Conservation (phyloP, 2,797 vertebrate genomes). For the Lepus oiostolus region DNA sequence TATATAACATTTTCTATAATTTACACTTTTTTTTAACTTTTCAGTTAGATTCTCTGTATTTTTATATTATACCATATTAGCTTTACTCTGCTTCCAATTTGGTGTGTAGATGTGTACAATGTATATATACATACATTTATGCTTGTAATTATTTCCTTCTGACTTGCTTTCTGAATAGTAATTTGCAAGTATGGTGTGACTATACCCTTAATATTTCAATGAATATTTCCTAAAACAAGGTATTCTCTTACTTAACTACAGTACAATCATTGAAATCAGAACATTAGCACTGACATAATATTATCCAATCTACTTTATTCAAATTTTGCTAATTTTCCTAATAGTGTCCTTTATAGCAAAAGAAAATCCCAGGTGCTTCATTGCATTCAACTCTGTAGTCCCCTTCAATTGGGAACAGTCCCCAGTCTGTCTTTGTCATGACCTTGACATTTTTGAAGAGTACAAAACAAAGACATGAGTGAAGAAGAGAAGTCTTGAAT, state of each 20-base stretch:
- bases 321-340: slow-evolving; percentile 49
- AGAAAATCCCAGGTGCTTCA: slow-evolving; percentile 26
- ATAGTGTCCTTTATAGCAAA: slow-evolving; percentile 28
- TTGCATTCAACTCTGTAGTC: not conserved
- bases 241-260: not conserved
- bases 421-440: slow-evolving; percentile 35
- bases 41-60: not conserved
- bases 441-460: slow-evolving; percentile 59
- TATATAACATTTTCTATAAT: not conserved
- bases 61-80: not conserved
- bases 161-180: slow-evolving; percentile 50
- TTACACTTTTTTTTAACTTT: not conserved
- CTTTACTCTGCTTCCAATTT: not conserved
- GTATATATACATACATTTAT: not conserved
- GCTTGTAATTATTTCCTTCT: not conserved
- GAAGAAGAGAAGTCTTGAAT: not conserved
- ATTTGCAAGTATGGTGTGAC: not conserved
- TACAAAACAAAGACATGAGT: not conserved
- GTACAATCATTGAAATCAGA: not conserved
- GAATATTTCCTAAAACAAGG: slow-evolving; percentile 32
- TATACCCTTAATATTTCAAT: not conserved
- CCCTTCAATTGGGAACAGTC: not conserved
- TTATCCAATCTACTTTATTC: not conserved
- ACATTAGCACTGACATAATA: not conserved
- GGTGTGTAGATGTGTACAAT: not conserved